A percentile compares a stretch with the other conserved stretches of the same genome.
These are phyloP conservation scores for Campylorhamphus procurvoides DNA, from an alignment of 2,113 vertebrate genomes.

Conservation along the genomic window DNA sequence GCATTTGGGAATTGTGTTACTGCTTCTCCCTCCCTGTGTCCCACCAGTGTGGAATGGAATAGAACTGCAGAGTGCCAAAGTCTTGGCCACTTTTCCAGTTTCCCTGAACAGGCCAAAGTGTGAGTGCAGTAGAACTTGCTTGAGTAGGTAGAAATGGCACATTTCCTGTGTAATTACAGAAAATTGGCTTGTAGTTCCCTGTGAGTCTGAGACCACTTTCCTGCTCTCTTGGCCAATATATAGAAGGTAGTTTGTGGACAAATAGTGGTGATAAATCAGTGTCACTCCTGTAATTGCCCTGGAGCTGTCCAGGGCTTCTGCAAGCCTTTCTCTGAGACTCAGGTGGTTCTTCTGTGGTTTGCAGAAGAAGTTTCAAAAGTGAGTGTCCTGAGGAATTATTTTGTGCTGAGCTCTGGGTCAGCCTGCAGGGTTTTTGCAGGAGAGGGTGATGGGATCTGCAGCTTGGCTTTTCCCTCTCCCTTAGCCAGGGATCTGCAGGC, in stretches of 20 bases:
- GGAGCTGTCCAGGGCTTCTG: background rate
- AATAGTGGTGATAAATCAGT: background rate
- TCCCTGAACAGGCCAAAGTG: background rate
- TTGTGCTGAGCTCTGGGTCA: background rate
- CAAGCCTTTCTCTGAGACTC: background rate
- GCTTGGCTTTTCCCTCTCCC: accelerated
- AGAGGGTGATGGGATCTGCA: background rate
- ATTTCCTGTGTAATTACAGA: background rate
- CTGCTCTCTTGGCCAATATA: background rate
- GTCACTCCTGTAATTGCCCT: background rate
- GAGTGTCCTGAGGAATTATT: background rate
- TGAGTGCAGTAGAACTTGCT: background rate
- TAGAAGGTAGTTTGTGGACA: background rate
- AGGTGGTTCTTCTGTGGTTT: background rate
- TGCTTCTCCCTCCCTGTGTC: background rate
- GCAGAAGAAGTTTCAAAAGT: background rate
- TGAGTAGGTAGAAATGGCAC: background rate
- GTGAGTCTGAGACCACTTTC: background rate
- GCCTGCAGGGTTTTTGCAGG: background rate
- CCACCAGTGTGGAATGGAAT: background rate
- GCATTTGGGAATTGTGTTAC: background rate
- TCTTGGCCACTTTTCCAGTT: background rate
- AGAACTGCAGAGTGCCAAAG: background rate
- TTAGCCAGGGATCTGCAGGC: background rate
- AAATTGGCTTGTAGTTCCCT: background rate